Evolutionary conservation across 2,888 invertebrate species (phyloP).

Genomic region (Diarsia mendica): DNA sequence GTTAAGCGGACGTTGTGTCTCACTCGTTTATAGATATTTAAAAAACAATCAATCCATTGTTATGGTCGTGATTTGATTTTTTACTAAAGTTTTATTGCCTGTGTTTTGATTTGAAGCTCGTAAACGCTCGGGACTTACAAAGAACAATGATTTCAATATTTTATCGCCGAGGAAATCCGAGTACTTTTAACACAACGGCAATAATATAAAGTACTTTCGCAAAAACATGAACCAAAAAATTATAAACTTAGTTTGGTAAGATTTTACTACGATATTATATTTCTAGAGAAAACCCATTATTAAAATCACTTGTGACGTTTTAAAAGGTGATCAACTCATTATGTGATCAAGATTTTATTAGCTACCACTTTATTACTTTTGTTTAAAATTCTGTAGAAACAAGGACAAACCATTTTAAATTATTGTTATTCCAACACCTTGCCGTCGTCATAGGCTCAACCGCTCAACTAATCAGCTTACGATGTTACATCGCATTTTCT

Average conservation of each 20-base stretch:
- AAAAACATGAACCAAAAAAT: background rate
- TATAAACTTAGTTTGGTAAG: background rate
- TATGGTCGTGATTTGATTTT: conserved; percentile 59
- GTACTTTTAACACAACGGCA: background rate
- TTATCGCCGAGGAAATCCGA: conserved; percentile 46
- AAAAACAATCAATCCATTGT: conserved; percentile 66
- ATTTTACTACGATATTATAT: background rate
- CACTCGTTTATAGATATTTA: conserved; percentile 61
- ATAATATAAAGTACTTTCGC: background rate
- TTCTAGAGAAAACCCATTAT: conserved; percentile 15
- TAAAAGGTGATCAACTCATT: background rate
- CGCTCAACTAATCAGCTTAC: background rate
- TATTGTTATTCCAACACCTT: background rate
- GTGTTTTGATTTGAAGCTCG: conserved; percentile 42
- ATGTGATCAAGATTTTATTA: conserved; percentile 8
- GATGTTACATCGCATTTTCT: background rate
- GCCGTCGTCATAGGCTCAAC: background rate
- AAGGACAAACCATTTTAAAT: background rate
- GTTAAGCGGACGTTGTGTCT: conserved; percentile 47
- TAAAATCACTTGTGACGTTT: conserved; percentile 6
- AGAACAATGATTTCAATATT: conserved; percentile 48
- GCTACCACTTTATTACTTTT: background rate
- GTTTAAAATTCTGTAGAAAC: background rate
- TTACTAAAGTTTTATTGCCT: conserved; percentile 50
- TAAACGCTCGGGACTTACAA: conserved; percentile 43